Percentiles rank a stretch among this genome's conserved stretches.
phyloP scores from a whole-genome alignment of 2,113 vertebrate genomes.

The Gallinago media region DNA sequence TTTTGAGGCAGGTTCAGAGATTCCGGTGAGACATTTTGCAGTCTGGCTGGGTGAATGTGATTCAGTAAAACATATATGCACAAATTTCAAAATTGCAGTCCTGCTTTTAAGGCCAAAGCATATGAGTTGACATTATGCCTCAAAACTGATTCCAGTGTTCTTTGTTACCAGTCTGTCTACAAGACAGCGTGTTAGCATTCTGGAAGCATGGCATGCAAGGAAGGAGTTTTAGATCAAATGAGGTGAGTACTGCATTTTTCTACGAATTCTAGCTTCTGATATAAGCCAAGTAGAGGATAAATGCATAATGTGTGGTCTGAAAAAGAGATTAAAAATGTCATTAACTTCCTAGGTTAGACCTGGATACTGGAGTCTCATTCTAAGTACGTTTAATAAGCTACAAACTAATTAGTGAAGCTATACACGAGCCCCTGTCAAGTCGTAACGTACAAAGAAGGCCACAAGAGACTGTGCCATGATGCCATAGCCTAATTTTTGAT shows the following conservation, averaged over 20 bases:
- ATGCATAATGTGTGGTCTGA: background rate
- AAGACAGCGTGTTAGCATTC: slow-evolving; percentile 96
- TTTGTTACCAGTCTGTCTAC: slow-evolving; percentile 90
- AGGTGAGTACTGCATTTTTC: slow-evolving; percentile 80
- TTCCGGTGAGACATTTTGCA: background rate
- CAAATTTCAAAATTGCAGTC: background rate
- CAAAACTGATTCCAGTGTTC: slow-evolving; percentile 12
- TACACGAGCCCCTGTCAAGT: background rate
- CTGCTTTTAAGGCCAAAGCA: background rate
- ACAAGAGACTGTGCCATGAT: background rate
- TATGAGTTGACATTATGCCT: background rate
- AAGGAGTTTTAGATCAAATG: slow-evolving; percentile 95
- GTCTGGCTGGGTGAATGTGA: background rate
- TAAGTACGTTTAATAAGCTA: background rate
- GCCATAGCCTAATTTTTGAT: background rate
- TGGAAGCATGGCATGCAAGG: slow-evolving; percentile 99
- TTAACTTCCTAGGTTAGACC: background rate
- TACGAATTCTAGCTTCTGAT: background rate
- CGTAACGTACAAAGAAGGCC: background rate
- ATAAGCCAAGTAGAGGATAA: background rate
- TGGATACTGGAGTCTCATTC: background rate
- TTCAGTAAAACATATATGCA: background rate
- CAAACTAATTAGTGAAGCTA: background rate
- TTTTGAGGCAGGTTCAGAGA: background rate
- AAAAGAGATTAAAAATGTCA: background rate